Conservation (phyloP, 2,797 vertebrate species). For the Lerista edwardsae region DNA sequence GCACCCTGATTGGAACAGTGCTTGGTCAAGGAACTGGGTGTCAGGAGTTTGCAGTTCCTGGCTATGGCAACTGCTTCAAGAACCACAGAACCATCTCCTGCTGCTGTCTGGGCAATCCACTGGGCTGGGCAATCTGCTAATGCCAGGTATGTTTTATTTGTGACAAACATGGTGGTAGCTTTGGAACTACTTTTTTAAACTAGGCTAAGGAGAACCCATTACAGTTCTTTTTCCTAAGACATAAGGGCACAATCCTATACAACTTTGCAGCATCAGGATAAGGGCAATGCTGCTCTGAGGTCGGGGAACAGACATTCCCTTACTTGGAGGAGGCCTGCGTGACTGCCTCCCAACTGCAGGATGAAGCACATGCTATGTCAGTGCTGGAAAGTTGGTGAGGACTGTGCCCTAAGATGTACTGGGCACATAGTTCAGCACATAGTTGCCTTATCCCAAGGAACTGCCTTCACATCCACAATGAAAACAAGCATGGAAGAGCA, state of each 20-base stretch:
- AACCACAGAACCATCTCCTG: background rate
- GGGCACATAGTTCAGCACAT: too few species aligned
- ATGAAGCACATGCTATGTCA: too few species aligned
- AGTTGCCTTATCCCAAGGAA: constrained; percentile 54
- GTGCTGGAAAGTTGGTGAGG: too few species aligned
- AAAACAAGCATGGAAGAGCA: constrained; percentile 72
- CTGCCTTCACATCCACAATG: constrained; percentile 66
- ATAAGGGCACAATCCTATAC: too few species aligned
- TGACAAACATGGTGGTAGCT: background rate
- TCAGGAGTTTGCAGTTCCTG: background rate
- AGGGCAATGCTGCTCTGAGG: too few species aligned
- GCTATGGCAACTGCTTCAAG: background rate
- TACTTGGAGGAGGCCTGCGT: too few species aligned
- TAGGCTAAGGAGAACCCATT: background rate
- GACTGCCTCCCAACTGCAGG: too few species aligned
- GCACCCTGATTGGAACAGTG: background rate
- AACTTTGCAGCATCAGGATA: too few species aligned
- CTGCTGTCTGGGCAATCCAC: background rate
- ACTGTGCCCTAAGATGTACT: too few species aligned
- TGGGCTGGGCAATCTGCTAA: background rate
- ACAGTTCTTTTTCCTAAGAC: constrained; percentile 1
- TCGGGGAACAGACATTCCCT: too few species aligned
- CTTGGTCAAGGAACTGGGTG: background rate
- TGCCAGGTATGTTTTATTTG: background rate
- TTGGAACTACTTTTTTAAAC: constrained; percentile 1